A percentile compares a stretch with the other conserved stretches of the same genome.
Conservation (phyloP, 2,797 vertebrate genomes). For the Acropternis orthonyx region DNA sequence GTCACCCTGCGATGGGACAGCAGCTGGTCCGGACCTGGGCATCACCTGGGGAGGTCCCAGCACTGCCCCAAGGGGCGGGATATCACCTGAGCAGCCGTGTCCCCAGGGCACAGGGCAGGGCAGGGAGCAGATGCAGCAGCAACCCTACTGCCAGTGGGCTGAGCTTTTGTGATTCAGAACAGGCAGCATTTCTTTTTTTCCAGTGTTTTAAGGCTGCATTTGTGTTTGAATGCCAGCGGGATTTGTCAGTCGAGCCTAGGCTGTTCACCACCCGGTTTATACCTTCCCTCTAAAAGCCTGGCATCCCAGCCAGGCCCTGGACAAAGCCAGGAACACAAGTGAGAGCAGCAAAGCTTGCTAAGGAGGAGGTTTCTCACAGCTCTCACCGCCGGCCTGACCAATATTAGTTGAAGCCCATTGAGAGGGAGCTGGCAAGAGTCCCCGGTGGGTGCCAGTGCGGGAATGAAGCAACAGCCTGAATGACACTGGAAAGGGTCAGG, state of each 20-base stretch:
- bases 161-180: slow-evolving; percentile 45
- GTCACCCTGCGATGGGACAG: fast-evolving
- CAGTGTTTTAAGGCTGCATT: slow-evolving; percentile 50
- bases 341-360: background rate
- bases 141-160: background rate
- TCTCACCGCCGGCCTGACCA: background rate
- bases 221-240: slow-evolving; percentile 50
- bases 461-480: background rate
- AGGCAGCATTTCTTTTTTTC: slow-evolving; percentile 27
- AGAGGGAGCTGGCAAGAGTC: background rate
- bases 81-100: background rate
- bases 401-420: background rate
- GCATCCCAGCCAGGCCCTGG: background rate
- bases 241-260: slow-evolving; percentile 6
- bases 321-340: background rate
- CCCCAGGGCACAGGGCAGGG: background rate
- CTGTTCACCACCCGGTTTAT: background rate
- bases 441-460: background rate
- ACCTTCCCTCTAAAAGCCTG: background rate
- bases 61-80: background rate
- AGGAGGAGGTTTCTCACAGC: slow-evolving; percentile 22
- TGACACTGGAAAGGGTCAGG: background rate
- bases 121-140: background rate
- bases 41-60: background rate
- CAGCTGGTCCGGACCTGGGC: background rate